phyloP scores from a whole-genome alignment of 2,888 invertebrate species.

The Nowickia ferox region DNA sequence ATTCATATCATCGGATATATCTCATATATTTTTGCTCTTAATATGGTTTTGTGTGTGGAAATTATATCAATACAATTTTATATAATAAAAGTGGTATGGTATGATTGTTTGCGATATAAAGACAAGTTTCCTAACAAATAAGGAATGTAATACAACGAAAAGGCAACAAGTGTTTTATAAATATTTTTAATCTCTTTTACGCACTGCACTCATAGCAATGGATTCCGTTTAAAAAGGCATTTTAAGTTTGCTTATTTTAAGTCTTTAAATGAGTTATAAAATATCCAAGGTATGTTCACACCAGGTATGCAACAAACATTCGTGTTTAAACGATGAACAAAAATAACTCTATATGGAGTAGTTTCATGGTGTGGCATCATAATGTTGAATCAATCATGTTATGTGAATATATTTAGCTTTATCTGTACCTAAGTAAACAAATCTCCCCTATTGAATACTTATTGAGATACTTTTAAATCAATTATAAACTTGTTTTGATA shows the following conservation, averaged over 20 bases:
- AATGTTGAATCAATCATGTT: too few relatives aligned
- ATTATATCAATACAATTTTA: neutral
- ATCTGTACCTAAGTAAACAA: neutral
- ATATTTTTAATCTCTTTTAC: neutral
- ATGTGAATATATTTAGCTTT: too few relatives aligned
- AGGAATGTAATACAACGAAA: conserved; percentile 9
- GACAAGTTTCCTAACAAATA: conserved; percentile 12
- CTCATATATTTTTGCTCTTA: neutral
- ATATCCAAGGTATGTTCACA: neutral
- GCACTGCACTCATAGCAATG: too few relatives aligned
- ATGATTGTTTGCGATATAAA: conserved; percentile 15
- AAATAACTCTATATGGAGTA: too few relatives aligned
- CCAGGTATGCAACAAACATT: too few relatives aligned
- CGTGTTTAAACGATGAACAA: too few relatives aligned
- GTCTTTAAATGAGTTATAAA: neutral
- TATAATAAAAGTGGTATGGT: neutral
- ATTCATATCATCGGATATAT: neutral
- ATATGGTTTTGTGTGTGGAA: neutral
- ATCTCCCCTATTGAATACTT: conserved; percentile 7
- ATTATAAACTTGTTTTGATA: conserved; percentile 28
- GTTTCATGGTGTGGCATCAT: too few relatives aligned
- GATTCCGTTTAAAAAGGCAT: too few relatives aligned
- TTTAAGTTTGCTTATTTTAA: neutral
- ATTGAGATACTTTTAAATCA: conserved; percentile 31
- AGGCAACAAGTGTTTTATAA: neutral